These are phyloP conservation scores for Orbicella faveolata DNA, from an alignment of 64 coral and sea anemone genomes.

Conservation along the genomic window DNA sequence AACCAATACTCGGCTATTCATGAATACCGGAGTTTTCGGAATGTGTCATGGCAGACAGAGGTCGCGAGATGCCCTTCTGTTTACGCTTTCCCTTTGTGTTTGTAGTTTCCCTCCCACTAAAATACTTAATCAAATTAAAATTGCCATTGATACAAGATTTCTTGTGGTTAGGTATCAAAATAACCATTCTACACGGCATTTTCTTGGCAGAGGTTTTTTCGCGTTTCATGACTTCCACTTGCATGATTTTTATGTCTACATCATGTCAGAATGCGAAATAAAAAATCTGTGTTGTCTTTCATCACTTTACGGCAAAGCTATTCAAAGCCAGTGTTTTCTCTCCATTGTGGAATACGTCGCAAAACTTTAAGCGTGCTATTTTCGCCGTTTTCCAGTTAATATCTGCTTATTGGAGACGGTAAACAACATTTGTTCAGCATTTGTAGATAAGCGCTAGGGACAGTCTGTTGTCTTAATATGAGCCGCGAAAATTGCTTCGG, in stretches of 20 bases:
- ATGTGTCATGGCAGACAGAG: conserved; percentile 3
- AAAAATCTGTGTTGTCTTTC: background rate
- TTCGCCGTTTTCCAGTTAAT: background rate
- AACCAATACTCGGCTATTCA: background rate
- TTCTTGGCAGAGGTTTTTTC: background rate
- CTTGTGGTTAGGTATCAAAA: background rate
- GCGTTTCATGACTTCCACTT: background rate
- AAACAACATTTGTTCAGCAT: background rate
- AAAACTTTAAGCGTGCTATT: background rate
- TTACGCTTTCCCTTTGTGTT: background rate
- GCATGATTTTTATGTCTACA: background rate
- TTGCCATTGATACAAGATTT: background rate
- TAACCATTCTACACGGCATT: background rate
- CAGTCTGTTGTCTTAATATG: background rate
- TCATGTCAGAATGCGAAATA: background rate
- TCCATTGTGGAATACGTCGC: background rate
- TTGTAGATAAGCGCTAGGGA: background rate
- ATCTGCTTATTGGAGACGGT: background rate
- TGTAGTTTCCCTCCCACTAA: too few species aligned
- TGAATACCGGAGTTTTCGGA: background rate
- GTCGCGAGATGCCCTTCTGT: background rate
- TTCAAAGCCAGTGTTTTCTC: background rate
- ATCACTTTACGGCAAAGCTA: background rate
- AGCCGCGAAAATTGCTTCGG: background rate
- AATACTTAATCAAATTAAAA: background rate